Evolutionary conservation across 1,140 invertebrate species (phyloP), one percentile per base, ranked within the genome.

Genomic region (Pogonomyrmex barbatus): DNA sequence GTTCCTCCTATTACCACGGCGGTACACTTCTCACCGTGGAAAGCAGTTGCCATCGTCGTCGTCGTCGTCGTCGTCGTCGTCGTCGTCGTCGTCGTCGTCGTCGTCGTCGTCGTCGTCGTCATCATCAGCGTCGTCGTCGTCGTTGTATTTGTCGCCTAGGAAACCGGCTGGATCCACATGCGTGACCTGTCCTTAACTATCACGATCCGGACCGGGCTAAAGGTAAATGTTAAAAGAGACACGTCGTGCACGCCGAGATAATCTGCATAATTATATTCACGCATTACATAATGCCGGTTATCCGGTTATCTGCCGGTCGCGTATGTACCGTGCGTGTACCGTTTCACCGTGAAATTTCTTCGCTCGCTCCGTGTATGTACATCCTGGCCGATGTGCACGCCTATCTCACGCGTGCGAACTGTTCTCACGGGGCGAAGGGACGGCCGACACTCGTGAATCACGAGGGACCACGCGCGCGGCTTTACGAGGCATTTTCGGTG

Each of bases 261-360:
- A 90, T 93, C 91, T 93, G 93, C 93, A 93, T 94, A 93, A 93
- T 93, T 92, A 92, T 86, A 87, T 93, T 90, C 89, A 81, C 87
- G 77, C 81, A 85, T 93, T 93, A 93, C 90, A 73, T 92, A 93
- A 93, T 81, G 82, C 63, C 78, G 68, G 88, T 90, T 92, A 89
- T 90, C 90, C 91, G 91, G 91, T 91, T 92, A 90, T 92, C 90
- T 70, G 60, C n/a, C 62, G 76, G 76, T 76, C 79, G 88, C 83
- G n/a, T 39, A 39, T 39, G 63, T 65, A 65, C 63, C n/a, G 79
- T 83, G 73, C 75, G 87, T 85, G 75, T 81, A 86, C 87, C 83
- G 87, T 89, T 87, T 58, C 88, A 39, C 65, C 65, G 73, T 87
- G 88, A 84, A 88, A 89, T 82, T 76, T 83, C 67, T 54, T 78